Percentiles rank a stretch among this genome's conserved stretches.
Conservation (phyloP, 2,888 invertebrate species). For the Pherbina coryleti region DNA sequence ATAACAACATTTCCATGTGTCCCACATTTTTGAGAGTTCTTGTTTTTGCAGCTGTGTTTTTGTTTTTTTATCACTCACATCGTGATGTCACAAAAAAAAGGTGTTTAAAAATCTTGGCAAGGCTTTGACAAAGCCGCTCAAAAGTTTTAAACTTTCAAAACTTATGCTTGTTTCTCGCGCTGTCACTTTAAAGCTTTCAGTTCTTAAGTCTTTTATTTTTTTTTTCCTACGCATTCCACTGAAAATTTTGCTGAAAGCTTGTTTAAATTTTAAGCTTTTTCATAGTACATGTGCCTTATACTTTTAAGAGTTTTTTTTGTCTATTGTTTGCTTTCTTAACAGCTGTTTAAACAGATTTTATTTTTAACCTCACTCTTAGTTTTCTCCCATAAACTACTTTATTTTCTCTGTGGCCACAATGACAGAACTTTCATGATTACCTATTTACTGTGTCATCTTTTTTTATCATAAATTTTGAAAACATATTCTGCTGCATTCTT, state of each 20-base stretch:
- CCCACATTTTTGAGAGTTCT: no score
- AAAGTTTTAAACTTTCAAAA: slow-evolving; percentile 5
- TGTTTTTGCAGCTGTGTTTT: no score
- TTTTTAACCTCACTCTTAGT: not conserved
- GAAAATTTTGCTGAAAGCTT: not conserved
- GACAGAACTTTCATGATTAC: not conserved
- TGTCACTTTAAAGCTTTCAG: not conserved
- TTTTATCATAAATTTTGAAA: not conserved
- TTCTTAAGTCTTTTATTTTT: not conserved
- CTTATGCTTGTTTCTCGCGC: not conserved
- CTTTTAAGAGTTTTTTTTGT: not conserved
- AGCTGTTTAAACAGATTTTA: not conserved
- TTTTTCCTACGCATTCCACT: no score
- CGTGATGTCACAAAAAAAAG: no score
- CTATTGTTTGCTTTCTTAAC: not conserved
- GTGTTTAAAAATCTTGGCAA: not conserved
- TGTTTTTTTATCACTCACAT: not conserved
- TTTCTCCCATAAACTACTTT: not conserved
- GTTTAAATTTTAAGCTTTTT: not conserved
- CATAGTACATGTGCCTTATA: not conserved
- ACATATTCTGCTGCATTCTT: not conserved
- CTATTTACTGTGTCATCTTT: not conserved
- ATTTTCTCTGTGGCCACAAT: not conserved
- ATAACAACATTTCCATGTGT: no score
- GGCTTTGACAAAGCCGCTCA: not conserved